Percentiles rank a stretch among this genome's conserved stretches.
Evolutionary conservation across 2,113 vertebrate genomes (phyloP).

Genomic region (Furnarius figulus): DNA sequence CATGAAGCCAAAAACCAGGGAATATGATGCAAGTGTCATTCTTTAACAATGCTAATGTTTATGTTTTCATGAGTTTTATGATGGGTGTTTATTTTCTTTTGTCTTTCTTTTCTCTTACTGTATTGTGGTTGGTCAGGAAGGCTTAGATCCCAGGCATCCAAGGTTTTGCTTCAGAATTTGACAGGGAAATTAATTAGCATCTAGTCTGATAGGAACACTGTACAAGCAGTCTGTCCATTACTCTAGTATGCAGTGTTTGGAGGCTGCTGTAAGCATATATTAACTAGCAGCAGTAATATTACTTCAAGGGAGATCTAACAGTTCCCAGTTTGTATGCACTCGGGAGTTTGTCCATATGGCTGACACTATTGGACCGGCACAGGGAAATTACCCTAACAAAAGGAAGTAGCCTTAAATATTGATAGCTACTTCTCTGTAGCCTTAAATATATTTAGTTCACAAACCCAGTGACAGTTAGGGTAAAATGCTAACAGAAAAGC

Average conservation of each 20-base stretch:
- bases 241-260: neutral
- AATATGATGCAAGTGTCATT: neutral
- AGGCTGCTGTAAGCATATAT: neutral
- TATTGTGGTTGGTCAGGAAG: neutral
- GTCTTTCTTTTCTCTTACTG: neutral
- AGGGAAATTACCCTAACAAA: neutral
- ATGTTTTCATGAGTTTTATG: slow-evolving; percentile 25
- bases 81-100: slow-evolving; percentile 19
- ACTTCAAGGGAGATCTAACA: neutral
- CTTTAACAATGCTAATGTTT: slow-evolving; percentile 30
- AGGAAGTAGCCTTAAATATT: slow-evolving; percentile 19
- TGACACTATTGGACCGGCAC: neutral
- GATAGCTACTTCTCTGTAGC: neutral
- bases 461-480: neutral
- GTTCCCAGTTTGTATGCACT: neutral
- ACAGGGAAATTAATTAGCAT: slow-evolving; percentile 28
- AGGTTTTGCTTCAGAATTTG: slow-evolving; percentile 31
- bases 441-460: neutral
- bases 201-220: slow-evolving; percentile 2
- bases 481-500: neutral
- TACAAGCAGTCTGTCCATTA: neutral
- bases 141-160: neutral
- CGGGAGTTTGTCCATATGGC: neutral
- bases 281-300: slow-evolving; percentile 6
- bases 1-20: neutral